Percentiles rank a stretch among this genome's conserved stretches.
Conservation (phyloP, 2,797 vertebrate genomes). For the Karalla daura region DNA sequence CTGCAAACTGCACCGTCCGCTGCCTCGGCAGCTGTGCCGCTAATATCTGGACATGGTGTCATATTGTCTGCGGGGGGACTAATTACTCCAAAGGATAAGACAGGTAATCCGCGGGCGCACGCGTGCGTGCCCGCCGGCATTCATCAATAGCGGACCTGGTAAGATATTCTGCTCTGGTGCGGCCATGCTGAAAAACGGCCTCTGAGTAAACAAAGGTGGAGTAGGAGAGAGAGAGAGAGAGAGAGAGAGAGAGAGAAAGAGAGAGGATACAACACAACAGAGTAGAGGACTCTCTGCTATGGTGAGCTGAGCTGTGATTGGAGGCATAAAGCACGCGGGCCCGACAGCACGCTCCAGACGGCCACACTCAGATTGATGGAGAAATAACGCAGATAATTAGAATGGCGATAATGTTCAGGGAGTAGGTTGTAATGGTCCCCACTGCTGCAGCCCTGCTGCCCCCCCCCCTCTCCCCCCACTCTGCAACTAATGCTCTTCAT, state of each 20-base stretch:
- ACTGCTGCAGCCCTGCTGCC: slow-evolving; percentile 6
- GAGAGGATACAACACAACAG: too few relatives aligned
- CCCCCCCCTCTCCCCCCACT: slow-evolving; percentile 42
- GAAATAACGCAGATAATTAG: slow-evolving; percentile 32
- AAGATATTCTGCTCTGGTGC: neutral
- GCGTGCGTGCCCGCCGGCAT: too few relatives aligned
- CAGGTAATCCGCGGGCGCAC: neutral
- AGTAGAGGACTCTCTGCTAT: too few relatives aligned
- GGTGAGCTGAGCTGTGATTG: too few relatives aligned
- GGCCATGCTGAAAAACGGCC: too few relatives aligned
- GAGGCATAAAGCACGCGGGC: too few relatives aligned
- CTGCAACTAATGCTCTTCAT: slow-evolving; percentile 44
- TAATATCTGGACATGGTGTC: slow-evolving; percentile 1
- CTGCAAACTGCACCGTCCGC: neutral
- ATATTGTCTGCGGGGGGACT: neutral
- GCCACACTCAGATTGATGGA: slow-evolving; percentile 12
- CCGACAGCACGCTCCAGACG: too few relatives aligned
- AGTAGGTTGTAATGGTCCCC: slow-evolving; percentile 31
- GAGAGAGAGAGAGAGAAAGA: too few relatives aligned
- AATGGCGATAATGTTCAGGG: slow-evolving; percentile 8
- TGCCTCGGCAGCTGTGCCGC: neutral
- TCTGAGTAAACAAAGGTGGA: too few relatives aligned
- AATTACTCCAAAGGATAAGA: slow-evolving; percentile 4
- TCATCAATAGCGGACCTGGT: neutral
- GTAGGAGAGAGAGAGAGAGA: too few relatives aligned